Base-by-base conservation (phyloP, 2,797 vertebrate genomes). In the Peromyscus attwateri region DNA sequence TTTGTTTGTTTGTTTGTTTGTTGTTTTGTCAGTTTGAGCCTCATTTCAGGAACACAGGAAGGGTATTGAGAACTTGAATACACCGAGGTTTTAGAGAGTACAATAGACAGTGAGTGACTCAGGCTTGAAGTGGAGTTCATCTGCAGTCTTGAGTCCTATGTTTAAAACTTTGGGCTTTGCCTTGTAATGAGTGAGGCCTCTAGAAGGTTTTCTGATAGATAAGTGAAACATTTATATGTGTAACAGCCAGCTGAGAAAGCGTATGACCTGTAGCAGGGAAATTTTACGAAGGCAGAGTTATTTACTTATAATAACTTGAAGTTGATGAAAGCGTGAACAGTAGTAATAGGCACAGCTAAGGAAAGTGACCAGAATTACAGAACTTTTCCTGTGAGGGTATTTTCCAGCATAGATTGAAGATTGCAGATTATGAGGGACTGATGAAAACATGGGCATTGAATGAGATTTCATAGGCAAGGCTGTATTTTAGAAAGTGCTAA, bases 251-350 rank as follows among this genome's bases (percentile, higher is more conserved):
- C 43, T 71, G 57, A 89, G 19, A 85, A 76, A 37, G 75, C 19
- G 4, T 81, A 25, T 94, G 5, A 11, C 80, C 37, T 95, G 23
- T 11, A 91, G 10, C 49, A 55, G 60, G 64, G 34, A 88, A 17
- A 46, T 90, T 66, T 95, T 75, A 37, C 89, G 13, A 90, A 92
- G n/a, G 6, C 68, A 87, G 19, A 49, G 34, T n/a, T 87, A 6
- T 89, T 96, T 89, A 94, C 46, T 52, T 55, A 68, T 73, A 83
- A 55, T 87, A 83, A 12, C 37, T 93, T 70, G 66, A 94, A 71
- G 29, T 80, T 87, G 87, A 73, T 81, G 43, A 92, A 91, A 49
- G 11, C n/a, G 57, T 60, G 60, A 80, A 66, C 34, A 75, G n/a
- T 77, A 84, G 87, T 62, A 64, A 57, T 55, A 80, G 43, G 55